Base-by-base conservation (phyloP, 2,888 invertebrate species). In the Micoletzkya japonica region DNA sequence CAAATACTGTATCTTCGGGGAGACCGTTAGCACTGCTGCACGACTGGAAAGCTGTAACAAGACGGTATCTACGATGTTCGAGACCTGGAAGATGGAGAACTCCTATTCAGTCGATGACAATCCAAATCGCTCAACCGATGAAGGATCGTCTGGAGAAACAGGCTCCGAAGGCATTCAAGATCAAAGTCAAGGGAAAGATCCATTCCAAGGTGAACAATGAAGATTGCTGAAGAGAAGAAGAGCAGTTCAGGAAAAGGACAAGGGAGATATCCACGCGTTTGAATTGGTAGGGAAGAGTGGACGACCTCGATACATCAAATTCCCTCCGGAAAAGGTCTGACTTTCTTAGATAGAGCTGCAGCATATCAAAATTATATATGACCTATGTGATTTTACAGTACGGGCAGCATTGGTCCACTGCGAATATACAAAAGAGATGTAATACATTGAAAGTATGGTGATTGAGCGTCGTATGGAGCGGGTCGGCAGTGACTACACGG, bases 1-100 rank as follows among this genome's bases (percentile, higher is more conserved):
- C 2, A 56, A 80, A 4, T 81, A 77, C 69, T 81, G 81, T 73
- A 70, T 81, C 14, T 80, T 81, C 69, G 81, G 81, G 10, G 80
- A 81, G 58, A 77, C 80, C 10, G 79, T 81, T 10, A 81, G 80
- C 61, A 76, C 77, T 39, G 77, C 81, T 10, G 77, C 76, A 52
- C 61, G 79, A 30, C 77, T 81, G 77, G 81, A 81, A 52, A 76
- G 73, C 7, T 75, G 77, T 37, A 81, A 81, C 64, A 73, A 74
- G 70, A 61, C 60, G 44, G 81, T 81, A 69, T 68, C 2, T 57
- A 57, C 24, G 32, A 52, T 6, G 52, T 14, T 44, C 10, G 44
- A 44, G 44, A 44, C 44, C 10, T 14, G 44, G 10, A 44, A 14
- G 10, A 44, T 10, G 10, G 64, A 24, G 32, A 26, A 2, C 14